A percentile compares a stretch with the other conserved stretches of the same genome.
These are phyloP conservation scores for Drosophila pachea DNA, from an alignment of 1,140 invertebrate species.

Conservation along the genomic window DNA sequence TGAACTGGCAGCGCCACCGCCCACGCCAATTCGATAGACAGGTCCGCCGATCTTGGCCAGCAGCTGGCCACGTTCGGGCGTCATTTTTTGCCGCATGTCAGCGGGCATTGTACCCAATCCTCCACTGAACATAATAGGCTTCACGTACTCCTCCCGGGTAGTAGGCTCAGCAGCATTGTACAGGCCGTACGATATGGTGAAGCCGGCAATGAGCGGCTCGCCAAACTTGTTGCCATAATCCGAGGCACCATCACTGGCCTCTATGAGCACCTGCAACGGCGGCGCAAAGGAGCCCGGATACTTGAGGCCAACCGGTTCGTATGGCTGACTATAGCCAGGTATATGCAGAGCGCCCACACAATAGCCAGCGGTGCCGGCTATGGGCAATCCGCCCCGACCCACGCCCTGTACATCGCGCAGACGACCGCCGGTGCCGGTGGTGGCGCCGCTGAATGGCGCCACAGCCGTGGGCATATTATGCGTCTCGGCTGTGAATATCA, in stretches of 20 bases:
- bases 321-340: slow-evolving; percentile 88
- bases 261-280: slow-evolving; percentile 92
- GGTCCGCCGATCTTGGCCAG: slow-evolving; percentile 98
- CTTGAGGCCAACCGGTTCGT: slow-evolving; percentile 87
- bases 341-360: slow-evolving; percentile 95
- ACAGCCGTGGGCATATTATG: slow-evolving; percentile 99
- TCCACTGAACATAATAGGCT: slow-evolving; percentile 99
- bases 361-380: slow-evolving; percentile 98
- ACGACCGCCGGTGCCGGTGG: slow-evolving; percentile 96
- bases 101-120: slow-evolving; percentile 91
- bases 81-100: slow-evolving; percentile 55
- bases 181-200: slow-evolving; percentile 94
- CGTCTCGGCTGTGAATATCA: slow-evolving; percentile 99
- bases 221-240: slow-evolving; percentile 99
- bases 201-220: slow-evolving; percentile 95
- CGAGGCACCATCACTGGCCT: slow-evolving; percentile 98
- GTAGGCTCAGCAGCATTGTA: slow-evolving; percentile 80
- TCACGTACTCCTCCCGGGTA: slow-evolving; percentile 94
- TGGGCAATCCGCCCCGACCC: slow-evolving; percentile 93
- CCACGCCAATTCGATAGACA: slow-evolving; percentile 97
- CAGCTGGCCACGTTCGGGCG: slow-evolving; percentile 82
- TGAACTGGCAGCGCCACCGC: slow-evolving; percentile 97
- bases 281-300: slow-evolving; percentile 95
- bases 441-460: slow-evolving; percentile 95
- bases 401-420: slow-evolving; percentile 96